These are phyloP conservation scores for Tokudaia muenninki DNA, from an alignment of 2,797 vertebrate genomes.

Conservation along the genomic window DNA sequence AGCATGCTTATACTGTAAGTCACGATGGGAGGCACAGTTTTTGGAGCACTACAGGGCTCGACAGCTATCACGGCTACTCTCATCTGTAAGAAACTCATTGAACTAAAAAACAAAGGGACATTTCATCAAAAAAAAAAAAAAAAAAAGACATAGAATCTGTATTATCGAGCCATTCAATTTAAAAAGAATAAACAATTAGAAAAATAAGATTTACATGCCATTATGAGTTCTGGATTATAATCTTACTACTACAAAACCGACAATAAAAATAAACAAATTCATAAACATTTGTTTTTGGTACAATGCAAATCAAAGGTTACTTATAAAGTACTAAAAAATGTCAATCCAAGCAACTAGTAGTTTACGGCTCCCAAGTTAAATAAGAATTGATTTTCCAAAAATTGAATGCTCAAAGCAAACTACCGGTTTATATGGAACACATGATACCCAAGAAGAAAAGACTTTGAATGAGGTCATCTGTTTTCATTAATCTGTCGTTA, in stretches of 20 bases:
- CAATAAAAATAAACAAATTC: slow-evolving; percentile 19
- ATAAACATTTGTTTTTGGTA: not conserved
- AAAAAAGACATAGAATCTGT: slow-evolving; percentile 17
- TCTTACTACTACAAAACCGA: not conserved
- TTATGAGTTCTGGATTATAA: not conserved
- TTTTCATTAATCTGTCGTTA: not conserved
- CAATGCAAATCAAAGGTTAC: not conserved
- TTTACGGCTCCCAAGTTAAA: not conserved
- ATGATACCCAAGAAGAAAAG: not conserved
- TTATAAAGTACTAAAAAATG: not conserved
- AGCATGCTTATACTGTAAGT: not conserved
- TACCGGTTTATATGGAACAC: not conserved
- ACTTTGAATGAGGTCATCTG: not conserved
- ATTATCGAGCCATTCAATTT: slow-evolving; percentile 8
- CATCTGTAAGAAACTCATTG: not conserved
- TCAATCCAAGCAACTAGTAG: not conserved
- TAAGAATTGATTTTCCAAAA: slow-evolving; percentile 50
- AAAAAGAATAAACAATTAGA: not conserved
- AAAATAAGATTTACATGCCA: slow-evolving; percentile 28
- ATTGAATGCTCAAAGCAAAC: not conserved
- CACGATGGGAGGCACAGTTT: not conserved
- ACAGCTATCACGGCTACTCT: not conserved
- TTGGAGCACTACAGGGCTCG: not conserved
- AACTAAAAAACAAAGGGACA: not conserved
- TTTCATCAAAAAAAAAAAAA: slow-evolving; percentile 50